Evolutionary conservation across 2,113 vertebrate genomes (phyloP).

Genomic region (Panthera uncia): DNA sequence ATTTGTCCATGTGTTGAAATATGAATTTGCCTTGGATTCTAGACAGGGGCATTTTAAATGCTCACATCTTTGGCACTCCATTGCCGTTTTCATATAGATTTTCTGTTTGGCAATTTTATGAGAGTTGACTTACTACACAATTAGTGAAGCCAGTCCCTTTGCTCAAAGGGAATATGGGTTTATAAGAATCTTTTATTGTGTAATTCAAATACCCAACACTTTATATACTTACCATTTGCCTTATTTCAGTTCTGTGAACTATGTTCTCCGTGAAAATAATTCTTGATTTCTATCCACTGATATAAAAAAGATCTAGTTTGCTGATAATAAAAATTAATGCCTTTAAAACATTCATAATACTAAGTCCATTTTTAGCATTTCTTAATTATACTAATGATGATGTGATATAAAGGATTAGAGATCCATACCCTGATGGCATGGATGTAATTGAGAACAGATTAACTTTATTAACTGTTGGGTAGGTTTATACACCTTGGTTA

Average conservation of each 20-base stretch:
- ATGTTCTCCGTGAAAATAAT: not conserved
- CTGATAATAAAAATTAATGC: not conserved
- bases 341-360: not conserved
- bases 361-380: not conserved
- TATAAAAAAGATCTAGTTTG: not conserved
- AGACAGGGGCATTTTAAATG: conserved; percentile 19
- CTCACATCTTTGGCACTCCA: not conserved
- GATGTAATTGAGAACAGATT: not conserved
- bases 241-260: not conserved
- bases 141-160: not conserved
- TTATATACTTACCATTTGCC: not conserved
- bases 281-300: not conserved
- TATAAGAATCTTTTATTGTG: not conserved
- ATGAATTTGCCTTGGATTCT: conserved; percentile 44
- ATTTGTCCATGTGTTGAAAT: conserved; percentile 48
- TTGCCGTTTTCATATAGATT: conserved; percentile 35
- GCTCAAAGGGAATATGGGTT: not conserved
- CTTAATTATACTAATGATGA: not conserved
- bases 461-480: not conserved
- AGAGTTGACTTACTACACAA: not conserved
- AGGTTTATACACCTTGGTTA: not conserved
- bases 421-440: not conserved
- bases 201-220: not conserved
- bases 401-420: not conserved
- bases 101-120: conserved; percentile 39